Base-by-base conservation (phyloP, 2,888 invertebrate species). In the Pseudococcus jackbeardsleyi region DNA sequence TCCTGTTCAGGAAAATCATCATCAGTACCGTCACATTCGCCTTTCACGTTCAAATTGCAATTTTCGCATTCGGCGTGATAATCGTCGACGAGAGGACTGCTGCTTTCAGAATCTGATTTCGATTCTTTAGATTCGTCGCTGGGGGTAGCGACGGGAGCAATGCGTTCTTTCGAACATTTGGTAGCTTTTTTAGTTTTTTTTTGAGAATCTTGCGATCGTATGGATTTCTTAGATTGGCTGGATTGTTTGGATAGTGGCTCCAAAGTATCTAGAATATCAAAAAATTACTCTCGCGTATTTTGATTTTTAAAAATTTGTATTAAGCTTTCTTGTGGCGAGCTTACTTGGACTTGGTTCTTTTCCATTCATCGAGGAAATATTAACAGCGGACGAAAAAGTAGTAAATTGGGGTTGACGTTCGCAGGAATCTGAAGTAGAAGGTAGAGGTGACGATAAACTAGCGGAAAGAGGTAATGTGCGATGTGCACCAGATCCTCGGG, bases 31-130 rank as follows among this genome's bases (percentile, higher is more conserved):
- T 88, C 89, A 54, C 95, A 94, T 50, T 88, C 89, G 50, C 87
- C 88, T 79, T 89, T 89, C 39, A 90, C 90, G 87, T 90, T 90
- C 39, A 95, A 95, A 92, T 96, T 96, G 92, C 96, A 96, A 92
- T 96, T 96, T 92, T 96, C 96, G 92, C 96, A 96, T 92, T 96
- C 96, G 92, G 95, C 96, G 90, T 96, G 93, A 91, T 95, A 96
- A 91, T 96, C 95, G 91, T 95, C 95, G n/a, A 88, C 88, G 0
- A 88, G 42, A 12, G 54, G 79, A 72, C 19, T n/a, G 22, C 15
- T 17, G 5, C 11, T 64, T 0, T 82, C 79, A 12, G 77, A 12
- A 39, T 79, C 79, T 87, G 64, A 5, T 50, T 87, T 87, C 6
- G 54, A 4, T 79, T 87, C 87, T 48, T 87, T 79, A 19, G 19